phyloP scores from a whole-genome alignment of 2,888 invertebrate species.

The Agonopterix subpropinquella region DNA sequence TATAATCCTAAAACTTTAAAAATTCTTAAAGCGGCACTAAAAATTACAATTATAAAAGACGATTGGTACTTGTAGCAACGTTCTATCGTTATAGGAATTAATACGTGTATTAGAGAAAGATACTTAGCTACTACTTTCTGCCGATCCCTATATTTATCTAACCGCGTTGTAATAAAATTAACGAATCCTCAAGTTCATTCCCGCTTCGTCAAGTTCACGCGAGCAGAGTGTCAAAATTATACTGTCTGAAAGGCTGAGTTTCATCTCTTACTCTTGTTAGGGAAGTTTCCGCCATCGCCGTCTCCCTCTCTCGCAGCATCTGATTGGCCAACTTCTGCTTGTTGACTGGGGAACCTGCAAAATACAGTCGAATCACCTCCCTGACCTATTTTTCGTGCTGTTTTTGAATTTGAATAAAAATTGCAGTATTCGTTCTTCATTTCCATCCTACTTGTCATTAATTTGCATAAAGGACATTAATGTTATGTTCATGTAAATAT shows the following conservation, averaged over 20 bases:
- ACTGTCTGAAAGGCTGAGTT: conserved; percentile 39
- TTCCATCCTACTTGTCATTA: too few species aligned
- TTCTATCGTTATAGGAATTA: too few species aligned
- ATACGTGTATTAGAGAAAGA: too few species aligned
- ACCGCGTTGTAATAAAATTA: background rate
- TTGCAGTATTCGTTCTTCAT: too few species aligned
- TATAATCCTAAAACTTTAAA: too few species aligned
- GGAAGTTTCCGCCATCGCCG: conserved; percentile 84
- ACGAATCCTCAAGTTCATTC: background rate
- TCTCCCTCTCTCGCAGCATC: conserved; percentile 80
- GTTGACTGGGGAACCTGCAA: conserved; percentile 88
- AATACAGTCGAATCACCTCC: conserved; percentile 42
- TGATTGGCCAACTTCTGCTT: conserved; percentile 88
- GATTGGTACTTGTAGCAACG: too few species aligned
- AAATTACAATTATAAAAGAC: too few species aligned
- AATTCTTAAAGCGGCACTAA: too few species aligned
- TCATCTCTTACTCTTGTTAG: conserved; percentile 84
- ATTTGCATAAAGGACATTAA: too few species aligned
- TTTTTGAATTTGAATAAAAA: background rate
- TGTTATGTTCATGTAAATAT: too few species aligned
- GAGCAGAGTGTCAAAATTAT: conserved; percentile 52
- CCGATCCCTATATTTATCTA: too few species aligned
- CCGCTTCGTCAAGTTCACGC: conserved; percentile 28
- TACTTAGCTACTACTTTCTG: too few species aligned
- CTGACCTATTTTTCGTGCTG: conserved; percentile 29